phyloP scores from a whole-genome alignment of 2,113 vertebrate genomes.

The Actinemys pallida region DNA sequence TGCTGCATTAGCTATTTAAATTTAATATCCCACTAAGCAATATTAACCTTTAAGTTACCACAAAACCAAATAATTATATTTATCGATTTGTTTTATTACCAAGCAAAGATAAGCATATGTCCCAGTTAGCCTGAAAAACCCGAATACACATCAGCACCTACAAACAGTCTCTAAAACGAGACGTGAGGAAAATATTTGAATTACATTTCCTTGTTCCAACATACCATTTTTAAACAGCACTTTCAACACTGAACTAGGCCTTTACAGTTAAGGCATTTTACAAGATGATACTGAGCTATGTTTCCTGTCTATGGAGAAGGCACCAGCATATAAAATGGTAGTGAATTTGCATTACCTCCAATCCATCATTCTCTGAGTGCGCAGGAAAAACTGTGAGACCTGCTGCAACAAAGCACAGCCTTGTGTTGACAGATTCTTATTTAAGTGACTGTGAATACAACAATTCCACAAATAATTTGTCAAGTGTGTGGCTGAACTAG shows the following conservation, averaged over 20 bases:
- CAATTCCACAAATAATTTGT: conserved; percentile 99
- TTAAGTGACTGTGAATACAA: conserved; percentile 99
- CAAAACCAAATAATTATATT: conserved; percentile 81
- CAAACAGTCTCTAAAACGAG: conserved; percentile 62
- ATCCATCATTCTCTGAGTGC: conserved; percentile 94
- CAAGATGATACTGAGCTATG: conserved; percentile 97
- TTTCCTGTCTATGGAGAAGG: conserved; percentile 88
- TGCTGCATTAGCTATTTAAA: conserved; percentile 52
- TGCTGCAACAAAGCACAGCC: conserved; percentile 87
- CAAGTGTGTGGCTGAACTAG: conserved; percentile 97
- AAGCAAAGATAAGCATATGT: conserved; percentile 68
- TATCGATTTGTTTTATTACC: conserved; percentile 81
- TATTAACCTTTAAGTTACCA: conserved; percentile 78
- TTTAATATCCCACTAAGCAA: conserved; percentile 61
- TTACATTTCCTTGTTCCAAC: conserved; percentile 69
- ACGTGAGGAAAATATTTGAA: conserved; percentile 77
- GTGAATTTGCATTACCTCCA: conserved; percentile 99
- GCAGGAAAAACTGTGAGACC: conserved; percentile 85
- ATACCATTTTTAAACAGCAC: conserved; percentile 74
- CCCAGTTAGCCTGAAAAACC: conserved; percentile 68
- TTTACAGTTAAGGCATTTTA: conserved; percentile 90
- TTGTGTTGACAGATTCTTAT: conserved; percentile 98
- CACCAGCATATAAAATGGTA: conserved; percentile 97
- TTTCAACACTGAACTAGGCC: conserved; percentile 76
- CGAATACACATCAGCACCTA: conserved; percentile 67